Evolutionary conservation across 2,113 vertebrate species (phyloP).

Genomic region (Aix galericulata): DNA sequence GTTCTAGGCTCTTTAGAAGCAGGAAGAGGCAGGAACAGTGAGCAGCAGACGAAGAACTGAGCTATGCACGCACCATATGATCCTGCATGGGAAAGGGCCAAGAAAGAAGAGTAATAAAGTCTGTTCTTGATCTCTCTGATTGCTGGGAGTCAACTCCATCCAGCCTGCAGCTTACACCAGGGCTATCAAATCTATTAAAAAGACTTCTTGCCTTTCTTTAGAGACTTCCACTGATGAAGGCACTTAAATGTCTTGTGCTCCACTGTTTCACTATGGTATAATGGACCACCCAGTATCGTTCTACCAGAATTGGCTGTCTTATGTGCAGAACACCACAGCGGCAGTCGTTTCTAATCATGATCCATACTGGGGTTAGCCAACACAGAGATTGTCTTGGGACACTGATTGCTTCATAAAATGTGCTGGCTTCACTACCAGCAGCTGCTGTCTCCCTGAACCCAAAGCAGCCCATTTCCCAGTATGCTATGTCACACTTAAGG

Average conservation of each 20-base stretch:
- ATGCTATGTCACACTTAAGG: rapidly evolving
- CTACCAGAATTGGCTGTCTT: neutral
- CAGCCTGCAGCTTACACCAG: neutral
- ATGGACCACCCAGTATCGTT: neutral
- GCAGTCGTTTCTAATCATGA: neutral
- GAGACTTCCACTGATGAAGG: neutral
- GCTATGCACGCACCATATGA: neutral
- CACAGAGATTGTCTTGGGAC: neutral
- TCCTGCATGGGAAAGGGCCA: neutral
- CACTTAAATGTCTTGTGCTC: neutral
- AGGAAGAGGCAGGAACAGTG: neutral
- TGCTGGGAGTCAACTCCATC: neutral
- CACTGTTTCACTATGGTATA: neutral
- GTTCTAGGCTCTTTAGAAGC: neutral
- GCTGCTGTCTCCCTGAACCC: neutral
- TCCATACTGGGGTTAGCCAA: neutral
- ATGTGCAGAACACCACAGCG: neutral
- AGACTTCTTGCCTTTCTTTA: neutral
- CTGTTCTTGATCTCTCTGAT: neutral
- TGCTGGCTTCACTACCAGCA: neutral
- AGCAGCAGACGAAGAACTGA: neutral
- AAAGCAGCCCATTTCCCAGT: neutral
- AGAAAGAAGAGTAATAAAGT: neutral
- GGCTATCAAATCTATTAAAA: neutral
- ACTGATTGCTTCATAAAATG: neutral